Base-by-base conservation (phyloP, 2,888 invertebrate genomes). In the Lumbricus terrestris region DNA sequence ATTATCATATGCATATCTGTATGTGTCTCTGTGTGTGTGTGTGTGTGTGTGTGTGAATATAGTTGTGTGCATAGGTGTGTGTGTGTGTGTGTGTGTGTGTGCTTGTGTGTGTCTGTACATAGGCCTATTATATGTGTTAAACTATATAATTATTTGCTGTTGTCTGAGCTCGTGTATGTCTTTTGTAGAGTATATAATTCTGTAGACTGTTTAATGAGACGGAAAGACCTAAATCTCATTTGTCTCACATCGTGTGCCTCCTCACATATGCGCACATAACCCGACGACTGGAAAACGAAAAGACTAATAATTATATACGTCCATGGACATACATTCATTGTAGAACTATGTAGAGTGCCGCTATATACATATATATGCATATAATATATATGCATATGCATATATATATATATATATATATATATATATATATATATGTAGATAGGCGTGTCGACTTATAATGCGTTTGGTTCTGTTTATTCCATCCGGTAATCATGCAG, bases 361-460 rank as follows among this genome's bases (percentile, higher is more conserved):
- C 6, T 40, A 40, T 88, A 88, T 88, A 88, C 8, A 35, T 88
- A 88, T 88, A 88, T 42, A 42, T 88, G 42, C 18, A 15, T 42
- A 8, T 8, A 88, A 88, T 15, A 16, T 34, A 38, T 33, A 38
- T 88, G 23, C 38, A 33, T 88, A 35, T 11, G 42, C 34, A 88
- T 29, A n/a, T n/a, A 13, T n/a, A 13, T n/a, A 69, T n/a, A 54
- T 54, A 47, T 37, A 88, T 88, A 35, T 11, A 88, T 42, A 88
- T 29, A n/a, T n/a, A 13, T n/a, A 13, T n/a, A 69, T n/a, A 54
- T 54, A 47, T 47, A 47, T 47, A 29, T n/a, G 23, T 47, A 47
- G 6, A 69, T 69, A n/a, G 69, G n/a, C n/a, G 5, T 11, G 29
- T 69, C 69, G n/a, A 29, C 69, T n/a, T 69, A n/a, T 69, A n/a